Base-by-base conservation (phyloP, 2,888 invertebrate species). In the Arrhopalites spinosus region DNA sequence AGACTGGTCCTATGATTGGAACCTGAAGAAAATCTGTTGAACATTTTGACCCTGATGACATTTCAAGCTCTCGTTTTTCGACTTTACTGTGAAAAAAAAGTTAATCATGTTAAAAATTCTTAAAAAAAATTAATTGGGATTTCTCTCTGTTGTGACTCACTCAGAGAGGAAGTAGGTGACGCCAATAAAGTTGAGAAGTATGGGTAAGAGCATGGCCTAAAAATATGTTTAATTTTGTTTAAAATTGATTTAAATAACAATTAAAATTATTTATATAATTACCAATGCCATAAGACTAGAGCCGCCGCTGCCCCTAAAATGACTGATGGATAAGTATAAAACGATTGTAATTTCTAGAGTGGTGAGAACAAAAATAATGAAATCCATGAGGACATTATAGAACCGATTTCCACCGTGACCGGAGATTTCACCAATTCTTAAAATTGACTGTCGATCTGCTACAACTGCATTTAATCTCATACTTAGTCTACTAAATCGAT, bases 151-250 rank as follows among this genome's bases (percentile, higher is more conserved):
- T 63, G 67, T 36, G 43, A 73, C 75, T 79, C 77, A 82, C 82
- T 81, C 76, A 23, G 81, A 81, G 15, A 82, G 75, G 72, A 81
- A 82, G 66, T 81, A 82, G 13, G 78, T 80, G n/a, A 81, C 81
- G n/a, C 82, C 82, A 11, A 82, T 78, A 66, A 81, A 81, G 61
- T 81, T 82, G 23, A 82, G 73, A 7, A 78, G 29, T 17, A 82
- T 75, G 15, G 82, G 82, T 23, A 78, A 77, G 27, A 82, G 67
- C 82, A 81, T 82, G 0, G 59, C 59, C 36, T 36, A 36, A 7
- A 36, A 3, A 36, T 36, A n/a, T n/a, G 78, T 78, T n/a, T n/a
- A n/a, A n/a, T n/a, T n/a, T n/a, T n/a, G n/a, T n/a, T n/a, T n/a
- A 36, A 36, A 36, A 36, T 7, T 36, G 36, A 36, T 36, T 7